Conservation (phyloP, 2,113 vertebrate genomes). For the Lepisosteus osseus region DNA sequence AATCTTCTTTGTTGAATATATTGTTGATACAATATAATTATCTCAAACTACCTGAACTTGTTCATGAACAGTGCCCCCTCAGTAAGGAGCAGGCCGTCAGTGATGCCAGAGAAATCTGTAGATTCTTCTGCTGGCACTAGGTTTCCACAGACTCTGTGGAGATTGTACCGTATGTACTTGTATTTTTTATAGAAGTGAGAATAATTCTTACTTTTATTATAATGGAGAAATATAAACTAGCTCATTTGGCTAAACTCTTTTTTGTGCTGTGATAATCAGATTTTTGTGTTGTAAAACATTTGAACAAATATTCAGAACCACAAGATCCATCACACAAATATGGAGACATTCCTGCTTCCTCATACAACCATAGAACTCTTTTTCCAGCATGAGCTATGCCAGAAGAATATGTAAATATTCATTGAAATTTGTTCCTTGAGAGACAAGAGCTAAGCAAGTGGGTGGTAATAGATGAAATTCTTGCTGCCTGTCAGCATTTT, state of each 20-base stretch:
- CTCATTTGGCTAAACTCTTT: neutral
- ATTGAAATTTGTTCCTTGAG: constrained; percentile 20
- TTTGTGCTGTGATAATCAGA: neutral
- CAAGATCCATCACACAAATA: constrained; percentile 11
- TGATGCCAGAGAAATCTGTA: no score
- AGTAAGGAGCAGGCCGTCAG: no score
- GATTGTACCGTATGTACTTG: no score
- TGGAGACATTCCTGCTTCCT: constrained; percentile 7
- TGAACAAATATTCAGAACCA: constrained; percentile 11
- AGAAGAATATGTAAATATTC: constrained; percentile 40
- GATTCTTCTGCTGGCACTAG: no score
- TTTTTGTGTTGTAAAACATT: neutral
- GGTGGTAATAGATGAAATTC: constrained; percentile 21
- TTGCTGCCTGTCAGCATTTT: constrained; percentile 16
- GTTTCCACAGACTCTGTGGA: no score
- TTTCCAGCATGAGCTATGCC: constrained; percentile 28
- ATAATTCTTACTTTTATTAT: no score
- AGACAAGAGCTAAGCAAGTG: constrained; percentile 30
- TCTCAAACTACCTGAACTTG: no score
- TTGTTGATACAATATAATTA: no score
- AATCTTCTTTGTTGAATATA: no score
- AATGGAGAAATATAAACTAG: neutral
- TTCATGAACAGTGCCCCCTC: no score
- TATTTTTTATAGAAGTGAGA: no score
- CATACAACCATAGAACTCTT: constrained; percentile 1